Conservation (phyloP, 2,888 invertebrate species). For the Euzophera pinguis region DNA sequence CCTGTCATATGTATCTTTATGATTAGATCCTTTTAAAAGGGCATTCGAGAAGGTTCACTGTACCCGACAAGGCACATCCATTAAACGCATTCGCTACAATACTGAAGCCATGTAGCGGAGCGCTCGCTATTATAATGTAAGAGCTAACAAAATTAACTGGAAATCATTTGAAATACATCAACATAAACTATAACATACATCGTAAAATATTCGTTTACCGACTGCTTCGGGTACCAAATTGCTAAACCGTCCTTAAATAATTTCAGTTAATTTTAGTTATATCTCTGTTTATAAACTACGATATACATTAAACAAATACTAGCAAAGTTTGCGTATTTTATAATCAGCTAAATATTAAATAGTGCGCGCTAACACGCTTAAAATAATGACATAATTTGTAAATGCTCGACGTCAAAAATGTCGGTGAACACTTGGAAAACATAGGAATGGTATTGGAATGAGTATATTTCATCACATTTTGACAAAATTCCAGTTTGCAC, state of each 20-base stretch:
- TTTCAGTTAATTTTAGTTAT: background rate
- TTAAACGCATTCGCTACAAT: background rate
- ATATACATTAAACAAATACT: conserved; percentile 2
- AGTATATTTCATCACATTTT: conserved; percentile 22
- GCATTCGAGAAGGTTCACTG: background rate
- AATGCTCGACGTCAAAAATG: conserved; percentile 16
- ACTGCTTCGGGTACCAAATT: too few species aligned
- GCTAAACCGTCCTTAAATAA: too few species aligned
- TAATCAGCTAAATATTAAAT: background rate
- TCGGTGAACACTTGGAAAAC: conserved; percentile 7
- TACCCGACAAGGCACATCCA: conserved; percentile 8
- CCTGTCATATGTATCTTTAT: too few species aligned
- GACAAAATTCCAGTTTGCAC: background rate
- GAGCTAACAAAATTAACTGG: background rate
- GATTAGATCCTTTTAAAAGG: background rate
- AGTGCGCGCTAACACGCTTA: background rate
- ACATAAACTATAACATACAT: too few species aligned
- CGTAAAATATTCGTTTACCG: too few species aligned
- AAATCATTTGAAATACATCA: background rate
- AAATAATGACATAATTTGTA: conserved; percentile 14
- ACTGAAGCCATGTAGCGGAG: background rate
- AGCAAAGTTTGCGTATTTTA: background rate
- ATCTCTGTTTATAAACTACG: background rate
- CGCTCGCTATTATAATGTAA: background rate
- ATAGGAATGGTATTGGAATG: conserved; percentile 20